Base-by-base conservation (phyloP, 1,140 invertebrate genomes). In the Lasaia peninsularis region DNA sequence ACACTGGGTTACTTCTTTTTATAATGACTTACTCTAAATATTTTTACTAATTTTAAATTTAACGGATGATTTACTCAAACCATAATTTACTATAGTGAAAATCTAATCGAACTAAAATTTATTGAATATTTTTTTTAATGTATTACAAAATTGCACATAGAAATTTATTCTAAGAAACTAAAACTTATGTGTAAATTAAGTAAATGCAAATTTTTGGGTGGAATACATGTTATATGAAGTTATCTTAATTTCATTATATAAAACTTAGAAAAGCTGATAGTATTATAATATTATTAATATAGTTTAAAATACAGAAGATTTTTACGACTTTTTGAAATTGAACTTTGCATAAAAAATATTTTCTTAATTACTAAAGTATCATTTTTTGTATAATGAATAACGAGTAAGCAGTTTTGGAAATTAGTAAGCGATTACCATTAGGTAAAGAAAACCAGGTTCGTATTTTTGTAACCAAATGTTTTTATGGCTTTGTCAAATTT, bases 131-230 rank as follows among this genome's bases (percentile, higher is more conserved):
- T 44, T n/a, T n/a, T 20, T 3, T 9, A 44, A 44, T 44, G 40
- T 44, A 44, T 18, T 20, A 44, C 18, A 18, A 44, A 44, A 44
- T 44, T 44, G 40, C 40, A 44, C 40, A 44, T 20, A 20, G 14
- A 20, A 44, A 40, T 37, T 40, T 40, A 40, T 20, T 8, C 7
- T 11, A 20, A 20, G 18, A 18, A 44, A 44, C 40, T 44, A 44
- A 9, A 44, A 44, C 40, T 44, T 44, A 44, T 18, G 11, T 20
- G 16, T 44, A 44, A 18, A 18, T n/a, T 44, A 44, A 44, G 18
- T 44, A 44, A 44, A 44, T 44, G 40, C 40, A 44, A 20, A 11
- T 83, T 82, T 86, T 86, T 86, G 82, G 79, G 75, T 74, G 78
- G 75, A 65, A 81, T 44, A 44, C 14, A 44, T 21, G 14, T n/a